Evolutionary conservation across 2,797 vertebrate genomes (phyloP), one percentile per base, ranked within the genome.

Genomic region (Apogon hyalosoma): DNA sequence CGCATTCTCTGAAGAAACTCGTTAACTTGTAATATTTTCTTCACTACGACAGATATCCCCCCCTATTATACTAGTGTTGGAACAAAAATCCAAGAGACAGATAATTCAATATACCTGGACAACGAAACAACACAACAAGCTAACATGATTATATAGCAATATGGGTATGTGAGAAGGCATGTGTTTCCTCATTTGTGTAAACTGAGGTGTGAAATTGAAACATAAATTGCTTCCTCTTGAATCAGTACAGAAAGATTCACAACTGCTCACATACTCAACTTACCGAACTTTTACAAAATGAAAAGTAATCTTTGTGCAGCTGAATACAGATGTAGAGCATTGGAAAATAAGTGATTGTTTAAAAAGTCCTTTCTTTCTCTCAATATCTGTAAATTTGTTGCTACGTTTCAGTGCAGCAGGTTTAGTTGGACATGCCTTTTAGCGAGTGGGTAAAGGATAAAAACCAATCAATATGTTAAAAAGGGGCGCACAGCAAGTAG

Each of bases 241-340:
- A 38, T 51, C 7, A 4, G 33, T 15, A 18, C 12, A 15, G 18
- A 40, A 39, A 18, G 46, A 13, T 48, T 12, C 14, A n/a, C 24
- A 41, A 14, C 6, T 4, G 19, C n/a, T 42, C 40, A 42, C 41
- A 43, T 43, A 14, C 14, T 43, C 13, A 31, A 14, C n/a, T 43
- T 7, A 31, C 13, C 15, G 57, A 66, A 53, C 8, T 10, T 58
- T 38, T 10, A 18, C 33, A 40, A 46, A 47, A 63, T 49, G 1
- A 63, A 42, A 79, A 9, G 21, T 43, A 33, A 52, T 51, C 39
- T 50, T 60, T 18, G 14, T 36, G 7, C 40, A 21, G 31, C 18
- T 12, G 39, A 38, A 16, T 36, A 43, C 41, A 42, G n/a, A 42
- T 12, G 4, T 3, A 13, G n/a, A n/a, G 16, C 2, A n/a, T 51